Evolutionary conservation across 2,113 vertebrate species (phyloP).

Genomic region (Chaetorhynchus papuensis): DNA sequence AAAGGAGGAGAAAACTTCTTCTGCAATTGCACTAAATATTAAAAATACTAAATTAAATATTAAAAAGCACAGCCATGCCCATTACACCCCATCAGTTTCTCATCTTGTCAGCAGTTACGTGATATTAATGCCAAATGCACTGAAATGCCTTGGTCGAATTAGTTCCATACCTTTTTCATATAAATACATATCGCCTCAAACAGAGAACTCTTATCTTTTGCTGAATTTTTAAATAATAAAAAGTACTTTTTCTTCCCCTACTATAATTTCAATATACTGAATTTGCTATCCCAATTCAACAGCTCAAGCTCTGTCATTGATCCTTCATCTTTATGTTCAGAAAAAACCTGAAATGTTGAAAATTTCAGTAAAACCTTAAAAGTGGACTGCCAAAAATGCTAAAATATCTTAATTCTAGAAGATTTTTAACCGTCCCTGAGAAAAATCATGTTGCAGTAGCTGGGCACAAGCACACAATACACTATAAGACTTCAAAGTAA

Average conservation of each 20-base stretch:
- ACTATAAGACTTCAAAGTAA: not conserved
- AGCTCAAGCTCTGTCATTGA: not conserved
- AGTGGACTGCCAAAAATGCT: not conserved
- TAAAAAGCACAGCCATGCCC: not conserved
- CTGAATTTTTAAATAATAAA: not conserved
- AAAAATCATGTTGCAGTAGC: not conserved
- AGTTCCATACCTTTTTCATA: not conserved
- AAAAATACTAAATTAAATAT: not conserved
- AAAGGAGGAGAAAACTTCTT: not conserved
- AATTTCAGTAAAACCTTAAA: not conserved
- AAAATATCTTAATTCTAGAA: not conserved
- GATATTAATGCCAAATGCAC: not conserved
- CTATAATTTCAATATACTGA: not conserved
- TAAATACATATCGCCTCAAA: not conserved
- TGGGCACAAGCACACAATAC: not conserved
- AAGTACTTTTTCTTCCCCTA: not conserved
- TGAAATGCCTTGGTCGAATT: not conserved
- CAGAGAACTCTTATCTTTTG: not conserved
- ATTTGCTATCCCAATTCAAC: not conserved
- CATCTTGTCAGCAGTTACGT: not conserved
- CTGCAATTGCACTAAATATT: not conserved
- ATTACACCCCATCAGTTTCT: not conserved
- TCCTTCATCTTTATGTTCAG: not conserved
- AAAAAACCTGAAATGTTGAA: not conserved
- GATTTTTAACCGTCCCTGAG: not conserved